Evolutionary conservation across 2,113 vertebrate species (phyloP), one percentile per base, ranked within the genome.

Genomic region (Shinisaurus crocodilurus): DNA sequence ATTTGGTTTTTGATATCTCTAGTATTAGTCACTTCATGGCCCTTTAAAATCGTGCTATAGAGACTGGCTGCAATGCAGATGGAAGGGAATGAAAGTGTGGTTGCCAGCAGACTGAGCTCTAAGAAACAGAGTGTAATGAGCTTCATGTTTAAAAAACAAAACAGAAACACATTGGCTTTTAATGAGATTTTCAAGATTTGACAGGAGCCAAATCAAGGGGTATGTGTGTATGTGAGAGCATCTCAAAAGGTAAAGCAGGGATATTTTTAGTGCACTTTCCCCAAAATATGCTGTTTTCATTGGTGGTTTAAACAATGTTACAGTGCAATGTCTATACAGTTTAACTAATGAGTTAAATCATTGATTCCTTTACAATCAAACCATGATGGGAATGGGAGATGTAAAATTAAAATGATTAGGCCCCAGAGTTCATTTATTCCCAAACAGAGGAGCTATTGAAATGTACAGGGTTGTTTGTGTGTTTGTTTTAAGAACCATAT

Each of bases 111-210:
- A 90, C 75, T 85, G 85, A 23, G 3, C 77, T 86, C 63, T 94
- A 87, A 94, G 86, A 94, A 94, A 96, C 82, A 94, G 65, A n/a
- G n/a, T 60, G 94, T 89, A 94, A 89, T 82, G 88, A 96, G 91
- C 91, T 95, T 85, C 84, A 90, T 67, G 87, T 93, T 96, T 91
- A 94, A 92, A 91, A 63, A 57, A 75, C n/a, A 87, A 34, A 76
- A 40, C n/a, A 20, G 27, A 93, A 96, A 95, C 92, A 91, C 79
- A 91, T 93, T 84, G 63, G 13, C 75, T 86, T 95, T 83, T 89
- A 86, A 80, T 90, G 75, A 93, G 88, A 93, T 85, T 93, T 94
- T 91, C 7, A 90, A 94, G 88, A 96, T 95, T 93, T 88, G n/a
- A 80, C 93, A 76, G 9, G 79, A 93, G 79, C 90, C 23, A 0